Conservation (phyloP, 2,888 invertebrate genomes). For the Elmis aenea region DNA sequence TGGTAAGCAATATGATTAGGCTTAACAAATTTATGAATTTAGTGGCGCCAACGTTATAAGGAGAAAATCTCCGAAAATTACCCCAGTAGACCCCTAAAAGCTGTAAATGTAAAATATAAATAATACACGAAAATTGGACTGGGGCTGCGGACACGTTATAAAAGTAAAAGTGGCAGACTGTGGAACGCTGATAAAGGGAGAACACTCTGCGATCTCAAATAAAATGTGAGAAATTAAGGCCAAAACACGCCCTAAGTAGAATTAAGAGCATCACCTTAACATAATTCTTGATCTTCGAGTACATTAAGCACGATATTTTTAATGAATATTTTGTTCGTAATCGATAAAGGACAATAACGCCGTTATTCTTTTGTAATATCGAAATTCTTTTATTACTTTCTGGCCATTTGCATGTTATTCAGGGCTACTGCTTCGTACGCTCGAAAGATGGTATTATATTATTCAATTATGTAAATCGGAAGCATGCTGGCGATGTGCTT, state of each 20-base stretch:
- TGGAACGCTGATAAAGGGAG: constrained; percentile 10
- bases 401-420: constrained; percentile 28
- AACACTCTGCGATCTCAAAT: constrained; percentile 5
- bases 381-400: constrained; percentile 7
- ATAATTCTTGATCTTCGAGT: too few species aligned
- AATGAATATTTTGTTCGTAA: neutral
- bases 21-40: too few species aligned
- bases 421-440: constrained; percentile 21
- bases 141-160: constrained; percentile 3
- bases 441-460: constrained; percentile 28
- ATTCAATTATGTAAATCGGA: constrained; percentile 27
- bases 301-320: too few species aligned
- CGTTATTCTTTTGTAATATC: neutral
- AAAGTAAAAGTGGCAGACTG: constrained; percentile 6
- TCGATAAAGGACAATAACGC: neutral
- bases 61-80: too few species aligned
- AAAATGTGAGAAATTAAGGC: constrained; percentile 9
- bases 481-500: too few species aligned
- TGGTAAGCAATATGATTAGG: too few species aligned
- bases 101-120: too few species aligned
- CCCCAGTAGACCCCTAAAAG: too few species aligned
- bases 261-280: too few species aligned
- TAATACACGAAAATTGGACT: constrained; percentile 5
- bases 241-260: too few species aligned
- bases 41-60: too few species aligned